Evolutionary conservation across 2,888 invertebrate genomes (phyloP), one percentile per base, ranked within the genome.

Genomic region (Perizoma affinitatum): DNA sequence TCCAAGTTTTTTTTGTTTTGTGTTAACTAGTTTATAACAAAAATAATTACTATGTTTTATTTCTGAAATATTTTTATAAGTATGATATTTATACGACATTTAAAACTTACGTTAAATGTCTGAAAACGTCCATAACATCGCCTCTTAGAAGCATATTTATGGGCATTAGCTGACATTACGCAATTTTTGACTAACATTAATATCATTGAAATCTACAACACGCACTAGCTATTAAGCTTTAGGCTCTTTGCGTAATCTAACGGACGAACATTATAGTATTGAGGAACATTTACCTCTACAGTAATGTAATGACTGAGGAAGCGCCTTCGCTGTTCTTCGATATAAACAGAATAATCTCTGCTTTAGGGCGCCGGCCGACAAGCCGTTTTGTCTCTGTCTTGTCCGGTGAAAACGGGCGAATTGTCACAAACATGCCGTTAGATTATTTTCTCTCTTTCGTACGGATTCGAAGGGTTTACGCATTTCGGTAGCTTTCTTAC

Each of bases 191-290:
- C 38, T 47, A 41, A 54, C 40, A n/a, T 34, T 36, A 7, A 4
- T 8, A 9, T 35, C n/a, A 7, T 4, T 11, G 8, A 36, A 35
- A 38, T 49, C 11, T 38, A 36, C 9, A 8, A 47, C 46, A 51
- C 38, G 38, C 55, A 38, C 38, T 10, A 10, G 49, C 56, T 49
- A 38, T 6, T 6, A 38, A 54, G 54, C 54, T 54, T 54, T 47
- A 10, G 22, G 43, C 33, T 57, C 34, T 49, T 35, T 52, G 35
- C 45, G 41, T 57, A 6, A 52, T 47, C 7, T 46, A 47, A 51
- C 51, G 41, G 57, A 46, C 56, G 38, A 38, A 38, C 7, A 38
- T 7, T 38, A 1, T 38, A 38, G 22, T 22, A 22, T 22, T 22
- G 22, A 22, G 22, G 22, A 22, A 22, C 22, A 22, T 22, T 22